A percentile compares a stretch with the other conserved stretches of the same genome.
Conservation (phyloP, 92 coral and sea anemone genomes). For the Phenganax subtilis region DNA sequence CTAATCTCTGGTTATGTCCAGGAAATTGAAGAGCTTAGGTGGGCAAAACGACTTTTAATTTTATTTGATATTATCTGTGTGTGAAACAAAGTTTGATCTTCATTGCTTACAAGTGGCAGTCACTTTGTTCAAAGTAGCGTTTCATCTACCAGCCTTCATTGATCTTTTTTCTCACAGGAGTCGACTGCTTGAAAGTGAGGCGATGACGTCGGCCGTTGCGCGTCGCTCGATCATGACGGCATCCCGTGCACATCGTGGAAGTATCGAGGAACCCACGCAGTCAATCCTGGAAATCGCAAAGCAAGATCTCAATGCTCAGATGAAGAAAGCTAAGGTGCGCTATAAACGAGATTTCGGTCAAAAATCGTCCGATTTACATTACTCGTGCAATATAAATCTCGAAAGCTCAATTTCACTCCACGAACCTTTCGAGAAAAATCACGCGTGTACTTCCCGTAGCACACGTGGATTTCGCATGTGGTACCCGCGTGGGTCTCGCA, state of each 20-base stretch:
- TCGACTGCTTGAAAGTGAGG: constrained; percentile 85
- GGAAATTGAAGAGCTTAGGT: constrained; percentile 95
- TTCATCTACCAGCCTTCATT: background rate
- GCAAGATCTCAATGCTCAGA: constrained; percentile 81
- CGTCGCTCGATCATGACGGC: constrained; percentile 71
- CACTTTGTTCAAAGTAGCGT: background rate
- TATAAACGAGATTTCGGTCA: background rate
- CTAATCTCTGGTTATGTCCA: constrained; percentile 75
- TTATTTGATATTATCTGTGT: no score
- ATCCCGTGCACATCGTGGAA: constrained; percentile 62
- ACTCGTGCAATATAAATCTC: constrained; percentile 27
- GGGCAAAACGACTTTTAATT: background rate
- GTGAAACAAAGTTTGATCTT: background rate
- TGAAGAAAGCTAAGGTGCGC: constrained; percentile 93
- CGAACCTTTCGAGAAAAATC: constrained; percentile 57
- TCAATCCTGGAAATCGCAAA: constrained; percentile 84
- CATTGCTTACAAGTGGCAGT: background rate
- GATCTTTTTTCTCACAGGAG: constrained; percentile 52
- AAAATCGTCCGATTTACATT: background rate
- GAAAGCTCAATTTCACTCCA: constrained; percentile 50
- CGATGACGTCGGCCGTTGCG: constrained; percentile 89
- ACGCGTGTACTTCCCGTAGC: constrained; percentile 72
- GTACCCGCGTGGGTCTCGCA: constrained; percentile 53
- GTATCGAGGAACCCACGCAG: constrained; percentile 43
- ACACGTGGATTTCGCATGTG: constrained; percentile 59